Percentiles rank a stretch among this genome's conserved stretches.
Conservation (phyloP, 2,797 vertebrate genomes). For the Peromyscus nudipes region DNA sequence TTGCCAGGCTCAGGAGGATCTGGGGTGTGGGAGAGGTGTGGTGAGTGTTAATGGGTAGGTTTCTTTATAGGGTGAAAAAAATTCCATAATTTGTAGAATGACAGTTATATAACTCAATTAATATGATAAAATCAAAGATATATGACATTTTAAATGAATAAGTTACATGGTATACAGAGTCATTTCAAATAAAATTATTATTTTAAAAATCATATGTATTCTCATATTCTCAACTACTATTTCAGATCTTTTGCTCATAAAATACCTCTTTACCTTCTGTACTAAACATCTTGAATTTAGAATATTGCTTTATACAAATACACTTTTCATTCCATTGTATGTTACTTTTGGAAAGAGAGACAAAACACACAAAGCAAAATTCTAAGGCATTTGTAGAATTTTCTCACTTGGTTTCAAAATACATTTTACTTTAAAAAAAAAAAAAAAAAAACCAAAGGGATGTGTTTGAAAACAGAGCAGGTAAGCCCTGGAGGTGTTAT, state of each 20-base stretch:
- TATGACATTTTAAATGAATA: not conserved
- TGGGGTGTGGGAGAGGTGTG: not conserved
- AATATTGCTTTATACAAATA: constrained; percentile 50
- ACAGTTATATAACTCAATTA: constrained; percentile 16
- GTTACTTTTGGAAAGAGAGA: constrained; percentile 33
- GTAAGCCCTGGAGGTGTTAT: constrained; percentile 4
- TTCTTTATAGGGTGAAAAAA: not conserved
- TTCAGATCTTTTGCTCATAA: constrained; percentile 20
- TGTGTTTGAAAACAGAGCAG: constrained; percentile 17
- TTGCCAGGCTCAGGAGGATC: not conserved
- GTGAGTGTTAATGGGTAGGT: not conserved
- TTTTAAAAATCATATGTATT: not conserved
- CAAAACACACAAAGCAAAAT: not conserved
- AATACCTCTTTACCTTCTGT: not conserved
- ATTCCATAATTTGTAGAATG: not conserved
- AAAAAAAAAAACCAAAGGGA: not conserved
- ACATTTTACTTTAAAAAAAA: not conserved
- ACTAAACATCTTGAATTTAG: constrained; percentile 46
- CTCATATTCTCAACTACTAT: not conserved
- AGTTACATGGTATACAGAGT: not conserved
- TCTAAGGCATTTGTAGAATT: not conserved
- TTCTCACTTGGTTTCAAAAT: constrained; percentile 53
- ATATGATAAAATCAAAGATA: not conserved
- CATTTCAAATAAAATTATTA: constrained; percentile 48
- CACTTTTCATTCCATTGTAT: not conserved